A percentile compares a stretch with the other conserved stretches of the same genome.
Conservation (phyloP, 2,797 vertebrate species). For the Gymnothorax javanicus region DNA sequence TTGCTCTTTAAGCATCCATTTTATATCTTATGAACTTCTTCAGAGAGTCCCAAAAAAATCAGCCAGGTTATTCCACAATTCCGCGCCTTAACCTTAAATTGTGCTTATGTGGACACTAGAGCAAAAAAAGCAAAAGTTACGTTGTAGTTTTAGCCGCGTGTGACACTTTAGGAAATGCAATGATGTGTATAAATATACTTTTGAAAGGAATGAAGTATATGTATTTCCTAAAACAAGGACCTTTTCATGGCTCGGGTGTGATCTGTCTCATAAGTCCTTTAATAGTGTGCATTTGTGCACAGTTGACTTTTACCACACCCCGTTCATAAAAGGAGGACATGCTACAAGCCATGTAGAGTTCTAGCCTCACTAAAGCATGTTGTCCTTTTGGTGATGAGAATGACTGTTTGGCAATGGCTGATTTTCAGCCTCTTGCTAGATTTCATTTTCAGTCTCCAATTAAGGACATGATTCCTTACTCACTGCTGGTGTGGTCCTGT, state of each 20-base stretch:
- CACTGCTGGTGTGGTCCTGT: neutral
- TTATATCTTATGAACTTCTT: neutral
- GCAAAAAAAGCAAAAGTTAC: neutral
- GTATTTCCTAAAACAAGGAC: neutral
- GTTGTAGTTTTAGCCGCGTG: neutral
- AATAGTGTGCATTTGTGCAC: neutral
- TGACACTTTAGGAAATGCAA: neutral
- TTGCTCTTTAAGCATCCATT: constrained; percentile 73
- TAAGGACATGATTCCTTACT: neutral
- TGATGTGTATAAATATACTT: neutral
- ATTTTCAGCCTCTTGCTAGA: neutral
- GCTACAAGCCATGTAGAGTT: neutral
- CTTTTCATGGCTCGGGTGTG: neutral
- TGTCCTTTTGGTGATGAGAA: neutral
- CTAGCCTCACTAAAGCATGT: neutral
- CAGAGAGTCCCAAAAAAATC: neutral
- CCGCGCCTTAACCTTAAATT: neutral
- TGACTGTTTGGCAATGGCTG: neutral
- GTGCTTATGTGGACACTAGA: too few relatives aligned
- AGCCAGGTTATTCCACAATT: constrained; percentile 25
- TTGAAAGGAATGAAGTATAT: neutral
- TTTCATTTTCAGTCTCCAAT: neutral
- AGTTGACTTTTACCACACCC: neutral
- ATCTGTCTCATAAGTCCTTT: neutral
- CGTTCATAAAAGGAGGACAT: neutral